A percentile compares a stretch with the other conserved stretches of the same genome.
Evolutionary conservation across 2,113 vertebrate genomes (phyloP).

Genomic region (Elachura formosa): DNA sequence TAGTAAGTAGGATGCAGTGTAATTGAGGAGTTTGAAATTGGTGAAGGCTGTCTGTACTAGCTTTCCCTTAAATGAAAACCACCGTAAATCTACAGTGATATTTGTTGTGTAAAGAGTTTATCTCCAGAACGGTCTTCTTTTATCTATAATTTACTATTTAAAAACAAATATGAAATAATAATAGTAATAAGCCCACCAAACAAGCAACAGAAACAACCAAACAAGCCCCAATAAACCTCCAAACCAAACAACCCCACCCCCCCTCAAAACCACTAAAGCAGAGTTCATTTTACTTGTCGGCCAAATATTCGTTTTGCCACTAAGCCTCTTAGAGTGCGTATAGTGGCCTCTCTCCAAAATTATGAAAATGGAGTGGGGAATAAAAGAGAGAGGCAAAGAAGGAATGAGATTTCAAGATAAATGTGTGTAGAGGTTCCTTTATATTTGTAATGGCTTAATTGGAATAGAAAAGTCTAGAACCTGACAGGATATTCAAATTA

Average conservation of each 20-base stretch:
- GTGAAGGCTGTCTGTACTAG: not conserved
- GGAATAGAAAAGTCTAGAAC: not conserved
- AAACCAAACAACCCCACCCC: not conserved
- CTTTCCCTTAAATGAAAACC: not conserved
- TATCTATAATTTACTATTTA: not conserved
- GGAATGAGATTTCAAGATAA: not conserved
- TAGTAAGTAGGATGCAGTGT: not conserved
- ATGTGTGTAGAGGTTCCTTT: not conserved
- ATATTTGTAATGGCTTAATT: not conserved
- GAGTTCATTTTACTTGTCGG: not conserved
- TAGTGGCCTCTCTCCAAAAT: not conserved
- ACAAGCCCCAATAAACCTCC: not conserved
- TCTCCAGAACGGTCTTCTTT: not conserved
- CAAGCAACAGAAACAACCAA: not conserved
- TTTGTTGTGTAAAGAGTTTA: not conserved
- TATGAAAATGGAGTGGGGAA: not conserved
- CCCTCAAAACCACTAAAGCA: not conserved
- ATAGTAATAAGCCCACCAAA: not conserved
- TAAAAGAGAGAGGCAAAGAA: not conserved
- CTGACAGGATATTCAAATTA: slow-evolving; percentile 9
- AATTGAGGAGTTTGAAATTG: not conserved
- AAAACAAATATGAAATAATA: not conserved
- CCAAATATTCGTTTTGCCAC: not conserved
- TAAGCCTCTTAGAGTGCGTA: not conserved
- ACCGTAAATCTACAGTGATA: not conserved